Evolutionary conservation across 2,888 invertebrate genomes (phyloP).

Genomic region (Leucozona laternaria): DNA sequence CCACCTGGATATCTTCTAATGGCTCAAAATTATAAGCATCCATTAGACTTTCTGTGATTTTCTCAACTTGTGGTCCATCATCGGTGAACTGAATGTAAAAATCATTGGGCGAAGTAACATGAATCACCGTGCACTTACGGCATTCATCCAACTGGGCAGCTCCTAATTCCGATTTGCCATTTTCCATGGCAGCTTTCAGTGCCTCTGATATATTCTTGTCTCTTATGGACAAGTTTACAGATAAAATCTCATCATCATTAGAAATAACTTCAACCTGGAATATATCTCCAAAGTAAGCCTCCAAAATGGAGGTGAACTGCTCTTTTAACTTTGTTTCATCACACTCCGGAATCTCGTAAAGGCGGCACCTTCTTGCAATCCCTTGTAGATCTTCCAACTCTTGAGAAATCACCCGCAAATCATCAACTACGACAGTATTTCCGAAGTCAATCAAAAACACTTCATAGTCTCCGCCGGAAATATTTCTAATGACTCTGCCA

Average conservation of each 20-base stretch:
- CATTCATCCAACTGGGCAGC: constrained; percentile 82
- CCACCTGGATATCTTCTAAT: constrained; percentile 81
- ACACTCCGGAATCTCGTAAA: constrained; percentile 77
- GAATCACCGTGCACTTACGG: constrained; percentile 87
- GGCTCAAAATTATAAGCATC: constrained; percentile 79
- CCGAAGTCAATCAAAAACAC: constrained; percentile 90
- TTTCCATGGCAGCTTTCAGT: constrained; percentile 79
- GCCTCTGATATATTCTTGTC: constrained; percentile 85
- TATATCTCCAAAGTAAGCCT: constrained; percentile 85
- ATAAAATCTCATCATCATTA: constrained; percentile 83
- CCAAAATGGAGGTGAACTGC: constrained; percentile 83
- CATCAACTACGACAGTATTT: constrained; percentile 85
- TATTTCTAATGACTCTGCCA: constrained; percentile 86
- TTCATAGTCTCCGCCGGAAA: constrained; percentile 89
- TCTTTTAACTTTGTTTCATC: constrained; percentile 78
- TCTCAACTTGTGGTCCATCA: constrained; percentile 80
- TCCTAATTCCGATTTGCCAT: constrained; percentile 75
- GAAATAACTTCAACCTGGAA: constrained; percentile 87
- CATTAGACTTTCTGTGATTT: constrained; percentile 80
- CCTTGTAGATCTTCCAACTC: constrained; percentile 84
- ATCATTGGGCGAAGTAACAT: constrained; percentile 88
- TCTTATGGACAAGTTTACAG: constrained; percentile 86
- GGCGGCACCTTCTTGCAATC: constrained; percentile 79
- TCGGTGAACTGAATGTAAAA: constrained; percentile 89
- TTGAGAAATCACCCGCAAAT: constrained; percentile 86